Conservation (phyloP, 1,140 invertebrate species). For the Copidosoma floridanum region DNA sequence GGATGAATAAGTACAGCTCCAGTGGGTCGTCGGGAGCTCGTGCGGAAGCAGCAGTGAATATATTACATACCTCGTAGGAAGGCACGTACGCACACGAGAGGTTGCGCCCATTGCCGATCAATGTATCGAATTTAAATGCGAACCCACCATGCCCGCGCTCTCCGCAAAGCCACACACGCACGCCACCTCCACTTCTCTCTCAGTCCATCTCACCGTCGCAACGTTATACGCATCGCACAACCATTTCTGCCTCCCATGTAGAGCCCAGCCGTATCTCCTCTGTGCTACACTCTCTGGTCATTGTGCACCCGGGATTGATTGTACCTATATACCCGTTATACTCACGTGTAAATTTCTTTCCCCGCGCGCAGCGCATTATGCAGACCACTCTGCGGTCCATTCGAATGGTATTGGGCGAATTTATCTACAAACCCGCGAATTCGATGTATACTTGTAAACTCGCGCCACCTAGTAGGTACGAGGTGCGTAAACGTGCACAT, state of each 20-base stretch:
- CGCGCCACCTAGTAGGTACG: too few species aligned
- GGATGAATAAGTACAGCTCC: background rate
- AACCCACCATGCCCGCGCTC: background rate
- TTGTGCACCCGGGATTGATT: background rate
- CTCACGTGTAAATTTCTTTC: background rate
- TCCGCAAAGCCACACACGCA: background rate
- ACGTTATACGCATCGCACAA: background rate
- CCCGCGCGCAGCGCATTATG: too few species aligned
- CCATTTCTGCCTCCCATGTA: background rate
- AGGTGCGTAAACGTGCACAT: background rate
- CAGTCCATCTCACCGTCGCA: background rate
- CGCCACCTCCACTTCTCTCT: background rate
- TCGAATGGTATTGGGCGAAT: background rate
- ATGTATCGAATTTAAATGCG: conserved; percentile 24
- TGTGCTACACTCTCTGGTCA: background rate
- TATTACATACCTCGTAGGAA: background rate
- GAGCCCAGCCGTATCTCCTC: background rate
- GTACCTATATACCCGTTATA: too few species aligned
- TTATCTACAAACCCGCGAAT: too few species aligned
- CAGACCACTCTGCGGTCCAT: background rate
- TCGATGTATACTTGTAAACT: too few species aligned
- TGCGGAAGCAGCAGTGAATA: background rate
- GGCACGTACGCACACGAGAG: too few species aligned
- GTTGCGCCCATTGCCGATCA: conserved; percentile 10
- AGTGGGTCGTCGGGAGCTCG: background rate